These are phyloP conservation scores for Pocillopora meandrina DNA, from an alignment of 92 coral and sea anemone genomes.

Conservation along the genomic window DNA sequence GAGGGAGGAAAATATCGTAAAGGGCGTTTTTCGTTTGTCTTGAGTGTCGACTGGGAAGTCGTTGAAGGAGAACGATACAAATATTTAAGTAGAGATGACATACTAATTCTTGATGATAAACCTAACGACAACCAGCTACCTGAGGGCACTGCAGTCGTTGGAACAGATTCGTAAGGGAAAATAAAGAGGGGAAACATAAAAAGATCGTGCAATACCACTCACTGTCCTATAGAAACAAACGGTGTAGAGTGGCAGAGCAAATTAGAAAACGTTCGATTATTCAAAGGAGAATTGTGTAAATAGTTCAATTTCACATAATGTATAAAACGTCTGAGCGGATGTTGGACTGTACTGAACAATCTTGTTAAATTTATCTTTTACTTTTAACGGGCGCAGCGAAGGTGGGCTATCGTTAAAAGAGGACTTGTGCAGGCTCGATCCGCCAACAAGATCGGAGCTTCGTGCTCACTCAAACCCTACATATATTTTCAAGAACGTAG, in stretches of 20 bases:
- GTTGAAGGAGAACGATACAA: neutral
- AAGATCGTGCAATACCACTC: too few species aligned
- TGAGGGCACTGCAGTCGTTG: constrained; percentile 11
- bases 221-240: neutral
- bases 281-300: neutral
- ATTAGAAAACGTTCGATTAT: neutral
- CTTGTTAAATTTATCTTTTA: too few species aligned
- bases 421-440: too few species aligned
- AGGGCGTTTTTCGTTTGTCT: neutral
- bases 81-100: too few species aligned
- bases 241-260: neutral
- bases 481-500: too few species aligned
- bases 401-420: too few species aligned
- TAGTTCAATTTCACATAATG: too few species aligned
- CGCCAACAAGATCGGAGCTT: too few species aligned
- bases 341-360: too few species aligned
- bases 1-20: neutral
- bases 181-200: neutral
- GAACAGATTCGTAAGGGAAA: neutral
- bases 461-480: too few species aligned
- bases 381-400: too few species aligned
- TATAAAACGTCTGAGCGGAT: too few species aligned
- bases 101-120: constrained; percentile 8
- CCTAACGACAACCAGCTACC: neutral
- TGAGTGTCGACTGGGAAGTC: neutral